Evolutionary conservation across 37 sponge, comb jelly and placozoan species (phyloP).

Genomic region (Ianthella basta): DNA sequence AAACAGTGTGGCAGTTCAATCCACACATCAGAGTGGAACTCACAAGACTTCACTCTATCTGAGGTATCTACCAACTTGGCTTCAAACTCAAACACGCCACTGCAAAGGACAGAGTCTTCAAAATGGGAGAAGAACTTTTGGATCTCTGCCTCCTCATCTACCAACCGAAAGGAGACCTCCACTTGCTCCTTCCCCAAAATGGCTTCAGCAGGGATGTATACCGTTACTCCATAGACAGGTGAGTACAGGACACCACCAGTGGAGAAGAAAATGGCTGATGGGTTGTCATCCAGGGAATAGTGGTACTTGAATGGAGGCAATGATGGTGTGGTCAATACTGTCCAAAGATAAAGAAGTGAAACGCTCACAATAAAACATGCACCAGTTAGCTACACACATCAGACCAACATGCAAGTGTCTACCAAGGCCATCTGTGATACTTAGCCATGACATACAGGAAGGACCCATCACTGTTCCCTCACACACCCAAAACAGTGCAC

Average conservation of each 20-base stretch:
- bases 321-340: too few relatives aligned
- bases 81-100: slow-evolving; percentile 12
- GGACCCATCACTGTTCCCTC: too few relatives aligned
- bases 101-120: neutral
- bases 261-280: slow-evolving; percentile 1
- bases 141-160: neutral
- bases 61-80: neutral
- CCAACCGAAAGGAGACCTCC: slow-evolving; percentile 1
- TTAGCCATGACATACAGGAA: too few relatives aligned
- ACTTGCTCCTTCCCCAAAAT: neutral
- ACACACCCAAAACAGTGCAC: too few relatives aligned
- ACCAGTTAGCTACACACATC: too few relatives aligned
- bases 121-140: neutral
- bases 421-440: too few relatives aligned
- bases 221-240: slow-evolving; percentile 8
- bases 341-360: too few relatives aligned
- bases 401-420: too few relatives aligned
- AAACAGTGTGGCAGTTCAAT: neutral
- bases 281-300: neutral
- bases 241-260: slow-evolving; percentile 24
- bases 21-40: slow-evolving; percentile 15
- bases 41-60: too few relatives aligned
- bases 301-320: too few relatives aligned
- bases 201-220: slow-evolving; percentile 27
- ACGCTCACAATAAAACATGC: too few relatives aligned